These are phyloP conservation scores for Drosophila arizonae DNA, from an alignment of 1,140 invertebrate genomes.

Conservation along the genomic window DNA sequence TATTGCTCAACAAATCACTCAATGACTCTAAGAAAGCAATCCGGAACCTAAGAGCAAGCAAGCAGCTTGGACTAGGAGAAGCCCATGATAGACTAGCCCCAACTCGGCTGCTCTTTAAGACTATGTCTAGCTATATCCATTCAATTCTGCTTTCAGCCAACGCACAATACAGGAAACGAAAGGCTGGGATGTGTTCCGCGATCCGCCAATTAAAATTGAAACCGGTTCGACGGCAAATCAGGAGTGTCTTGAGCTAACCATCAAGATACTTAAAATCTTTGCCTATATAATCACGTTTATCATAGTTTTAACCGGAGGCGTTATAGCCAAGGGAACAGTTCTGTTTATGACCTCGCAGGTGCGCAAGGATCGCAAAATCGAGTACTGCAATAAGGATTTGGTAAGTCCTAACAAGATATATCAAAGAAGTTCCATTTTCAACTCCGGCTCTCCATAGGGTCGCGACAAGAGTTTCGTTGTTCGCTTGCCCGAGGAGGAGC, in stretches of 20 bases:
- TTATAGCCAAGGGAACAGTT: constrained; percentile 92
- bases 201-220: constrained; percentile 93
- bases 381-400: constrained; percentile 92
- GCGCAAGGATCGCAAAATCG: constrained; percentile 88
- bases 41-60: constrained; percentile 45
- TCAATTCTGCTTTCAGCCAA: constrained; percentile 85
- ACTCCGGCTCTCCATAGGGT: constrained; percentile 83
- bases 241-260: constrained; percentile 92
- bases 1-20: constrained; percentile 47
- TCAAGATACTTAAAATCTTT: constrained; percentile 92
- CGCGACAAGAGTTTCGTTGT: constrained; percentile 92
- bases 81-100: not conserved
- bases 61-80: not conserved
- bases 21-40: too few species aligned
- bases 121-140: not conserved
- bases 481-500: constrained; percentile 90
- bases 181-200: constrained; percentile 97
- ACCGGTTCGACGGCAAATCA: constrained; percentile 94
- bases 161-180: constrained; percentile 93
- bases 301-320: constrained; percentile 91
- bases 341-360: constrained; percentile 96
- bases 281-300: constrained; percentile 93
- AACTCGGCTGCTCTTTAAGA: not conserved
- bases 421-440: too few species aligned
- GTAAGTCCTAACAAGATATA: constrained; percentile 83